Conservation (phyloP, 2,797 vertebrate genomes). For the Carapus acus region DNA sequence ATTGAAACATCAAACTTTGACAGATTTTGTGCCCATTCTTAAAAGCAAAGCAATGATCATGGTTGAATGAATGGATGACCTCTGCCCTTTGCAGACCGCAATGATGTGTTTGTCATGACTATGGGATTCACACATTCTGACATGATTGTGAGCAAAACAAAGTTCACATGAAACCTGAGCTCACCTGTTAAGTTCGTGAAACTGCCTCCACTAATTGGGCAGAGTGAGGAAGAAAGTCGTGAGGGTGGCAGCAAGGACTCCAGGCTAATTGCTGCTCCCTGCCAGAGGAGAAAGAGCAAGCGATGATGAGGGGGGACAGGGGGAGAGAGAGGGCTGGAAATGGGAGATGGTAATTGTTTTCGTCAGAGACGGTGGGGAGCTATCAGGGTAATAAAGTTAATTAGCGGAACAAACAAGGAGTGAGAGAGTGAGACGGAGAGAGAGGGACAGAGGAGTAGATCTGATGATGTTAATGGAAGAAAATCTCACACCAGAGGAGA, state of each 20-base stretch:
- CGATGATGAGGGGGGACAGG: slow-evolving; percentile 31
- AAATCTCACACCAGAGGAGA: too few species aligned
- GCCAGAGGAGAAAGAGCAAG: slow-evolving; percentile 58
- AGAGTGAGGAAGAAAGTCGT: slow-evolving; percentile 8
- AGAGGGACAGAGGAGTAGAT: slow-evolving; percentile 77
- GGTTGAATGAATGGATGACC: too few species aligned
- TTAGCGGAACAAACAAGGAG: slow-evolving; percentile 84
- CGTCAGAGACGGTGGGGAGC: slow-evolving; percentile 96
- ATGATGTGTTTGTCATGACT: too few species aligned
- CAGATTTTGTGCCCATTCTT: slow-evolving; percentile 6
- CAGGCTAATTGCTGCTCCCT: slow-evolving; percentile 66
- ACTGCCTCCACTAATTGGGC: too few species aligned
- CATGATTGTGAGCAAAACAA: too few species aligned
- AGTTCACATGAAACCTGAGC: too few species aligned
- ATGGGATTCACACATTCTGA: too few species aligned
- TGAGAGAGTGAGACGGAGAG: slow-evolving; percentile 28
- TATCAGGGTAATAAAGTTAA: slow-evolving; percentile 99
- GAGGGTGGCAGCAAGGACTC: slow-evolving; percentile 29
- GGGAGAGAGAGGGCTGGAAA: slow-evolving; percentile 14
- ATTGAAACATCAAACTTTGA: slow-evolving; percentile 35
- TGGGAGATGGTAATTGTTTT: slow-evolving; percentile 96
- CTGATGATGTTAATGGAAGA: slow-evolving; percentile 75
- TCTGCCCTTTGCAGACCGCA: too few species aligned
- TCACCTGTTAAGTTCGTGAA: too few species aligned
- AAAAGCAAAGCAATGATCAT: neutral